Base-by-base conservation (phyloP, 1,140 invertebrate species). In the Antheraea pernyi region DNA sequence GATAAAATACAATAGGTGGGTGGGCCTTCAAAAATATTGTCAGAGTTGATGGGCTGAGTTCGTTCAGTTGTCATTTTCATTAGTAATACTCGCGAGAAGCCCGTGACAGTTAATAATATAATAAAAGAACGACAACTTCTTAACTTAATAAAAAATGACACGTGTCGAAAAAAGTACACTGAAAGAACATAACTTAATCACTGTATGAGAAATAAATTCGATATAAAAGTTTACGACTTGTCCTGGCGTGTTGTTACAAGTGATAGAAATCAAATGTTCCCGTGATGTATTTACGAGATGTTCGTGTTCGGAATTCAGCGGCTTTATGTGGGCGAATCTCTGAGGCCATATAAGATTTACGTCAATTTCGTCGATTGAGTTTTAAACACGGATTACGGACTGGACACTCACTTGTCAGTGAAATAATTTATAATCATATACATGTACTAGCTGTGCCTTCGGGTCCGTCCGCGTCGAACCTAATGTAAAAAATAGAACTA, bases 161-260 rank as follows among this genome's bases (percentile, higher is more conserved):
- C 46, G 5, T 16, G 11, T n/a, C 46, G 5, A 53, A 53, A 53
- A 13, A 16, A 30, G 46, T 9, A 42, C 39, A 42, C 7, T 42
- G 39, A 42, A 42, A 42, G 39, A 42, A 42, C 46, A 53, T 53
- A 53, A 53, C 46, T 53, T 53, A 53, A 53, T 53, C 46, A 53
- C 46, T 13, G 46, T 53, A 53, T 42, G 13, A 53, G 6, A 53
- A 13, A 53, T 53, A 13, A 53, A 53, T 16, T 9, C 46, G 4
- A 53, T 53, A 53, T 16, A 53, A 53, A 53, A n/a, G 11, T 53
- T 53, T 53, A 53, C 46, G 13, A 53, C 46, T 53, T 53, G 46
- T 53, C 16, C 46, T 53, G 46, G 11, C 46, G 46, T n/a, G 46
- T 42, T 42, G 39, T 53, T 53, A 53, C 46, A 53, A 53, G 7